Evolutionary conservation across 2,113 vertebrate genomes (phyloP).

Genomic region (Psilopogon haemacephalus): DNA sequence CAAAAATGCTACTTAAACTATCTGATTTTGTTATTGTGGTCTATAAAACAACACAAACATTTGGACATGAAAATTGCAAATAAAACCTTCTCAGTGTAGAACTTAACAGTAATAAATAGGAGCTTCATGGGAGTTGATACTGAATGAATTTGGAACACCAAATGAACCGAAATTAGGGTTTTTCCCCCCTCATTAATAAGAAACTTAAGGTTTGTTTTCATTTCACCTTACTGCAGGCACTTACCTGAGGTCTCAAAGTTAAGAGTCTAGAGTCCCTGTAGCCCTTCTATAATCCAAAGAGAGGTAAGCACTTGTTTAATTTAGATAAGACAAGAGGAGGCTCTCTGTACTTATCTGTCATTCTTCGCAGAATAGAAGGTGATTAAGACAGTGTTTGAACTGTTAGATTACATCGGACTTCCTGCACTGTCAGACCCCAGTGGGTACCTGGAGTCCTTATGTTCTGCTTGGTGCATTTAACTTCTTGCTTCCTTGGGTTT

Average conservation of each 20-base stretch:
- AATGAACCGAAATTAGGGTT: neutral
- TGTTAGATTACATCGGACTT: neutral
- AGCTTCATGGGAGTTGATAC: neutral
- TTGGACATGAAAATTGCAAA: neutral
- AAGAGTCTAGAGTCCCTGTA: neutral
- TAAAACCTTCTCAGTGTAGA: neutral
- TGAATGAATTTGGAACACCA: neutral
- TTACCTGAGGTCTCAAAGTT: neutral
- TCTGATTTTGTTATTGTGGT: neutral
- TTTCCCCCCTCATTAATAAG: neutral
- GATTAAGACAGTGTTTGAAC: neutral
- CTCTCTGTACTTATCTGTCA: neutral
- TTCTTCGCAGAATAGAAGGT: neutral
- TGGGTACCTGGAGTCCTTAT: neutral
- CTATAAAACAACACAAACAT: neutral
- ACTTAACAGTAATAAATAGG: neutral
- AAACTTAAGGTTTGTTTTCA: neutral
- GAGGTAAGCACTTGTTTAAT: neutral
- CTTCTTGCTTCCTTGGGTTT: neutral
- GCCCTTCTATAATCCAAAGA: neutral
- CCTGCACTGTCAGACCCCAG: neutral
- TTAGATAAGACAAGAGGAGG: neutral
- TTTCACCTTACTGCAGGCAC: neutral
- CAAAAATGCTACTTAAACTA: neutral
- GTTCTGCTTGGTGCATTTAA: neutral